Evolutionary conservation across 2,888 invertebrate species (phyloP).

Genomic region (Ophion slaviceki): DNA sequence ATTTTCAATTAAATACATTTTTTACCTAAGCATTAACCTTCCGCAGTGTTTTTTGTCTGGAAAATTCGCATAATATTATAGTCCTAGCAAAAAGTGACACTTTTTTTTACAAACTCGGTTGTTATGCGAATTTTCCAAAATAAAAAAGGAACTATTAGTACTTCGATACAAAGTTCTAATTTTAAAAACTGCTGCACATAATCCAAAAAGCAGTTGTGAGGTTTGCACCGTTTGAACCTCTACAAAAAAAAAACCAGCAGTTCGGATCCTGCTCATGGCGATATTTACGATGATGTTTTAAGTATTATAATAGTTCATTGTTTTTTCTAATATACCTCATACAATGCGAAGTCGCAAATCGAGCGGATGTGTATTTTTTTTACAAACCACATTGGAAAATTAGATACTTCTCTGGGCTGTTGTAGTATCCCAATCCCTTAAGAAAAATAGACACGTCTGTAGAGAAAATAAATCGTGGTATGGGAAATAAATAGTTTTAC

Average conservation of each 20-base stretch:
- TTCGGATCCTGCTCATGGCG: not conserved
- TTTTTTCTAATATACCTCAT: not conserved
- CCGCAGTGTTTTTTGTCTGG: not conserved
- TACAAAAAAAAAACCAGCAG: not conserved
- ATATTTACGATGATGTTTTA: not conserved
- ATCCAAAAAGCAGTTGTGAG: too few relatives aligned
- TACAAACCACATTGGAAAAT: not conserved
- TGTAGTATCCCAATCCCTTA: not conserved
- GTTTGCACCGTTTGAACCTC: too few relatives aligned
- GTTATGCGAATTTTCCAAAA: not conserved
- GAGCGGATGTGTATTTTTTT: not conserved
- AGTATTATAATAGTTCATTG: not conserved
- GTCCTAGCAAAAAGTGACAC: not conserved
- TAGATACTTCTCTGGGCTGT: not conserved
- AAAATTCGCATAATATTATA: not conserved
- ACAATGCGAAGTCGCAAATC: not conserved
- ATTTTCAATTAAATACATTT: not conserved
- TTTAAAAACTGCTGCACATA: too few relatives aligned
- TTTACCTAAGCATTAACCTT: not conserved
- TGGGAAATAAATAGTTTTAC: slow-evolving; percentile 13
- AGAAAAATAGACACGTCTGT: not conserved
- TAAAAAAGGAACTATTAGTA: not conserved
- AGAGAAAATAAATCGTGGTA: slow-evolving; percentile 6
- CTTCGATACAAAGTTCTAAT: not conserved
- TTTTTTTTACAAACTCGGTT: not conserved